Conservation (phyloP, 2,888 invertebrate genomes). For the Autographa gamma region DNA sequence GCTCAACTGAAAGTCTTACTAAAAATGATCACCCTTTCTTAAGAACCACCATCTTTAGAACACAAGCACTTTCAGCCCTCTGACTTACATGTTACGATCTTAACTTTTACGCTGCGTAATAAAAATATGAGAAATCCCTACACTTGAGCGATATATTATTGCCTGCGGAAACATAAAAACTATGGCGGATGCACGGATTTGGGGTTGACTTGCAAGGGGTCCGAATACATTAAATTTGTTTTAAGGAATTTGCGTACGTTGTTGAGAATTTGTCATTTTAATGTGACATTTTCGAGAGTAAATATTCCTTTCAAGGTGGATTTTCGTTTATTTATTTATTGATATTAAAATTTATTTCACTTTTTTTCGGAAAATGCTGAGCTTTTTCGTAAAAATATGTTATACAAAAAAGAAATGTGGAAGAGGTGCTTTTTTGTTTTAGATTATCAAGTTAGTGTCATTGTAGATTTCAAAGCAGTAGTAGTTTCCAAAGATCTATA, state of each 20-base stretch:
- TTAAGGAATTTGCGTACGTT: conserved; percentile 45
- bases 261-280: conserved; percentile 49
- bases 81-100: conserved; percentile 70
- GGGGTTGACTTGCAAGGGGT: conserved; percentile 29
- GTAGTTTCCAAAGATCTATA: background rate
- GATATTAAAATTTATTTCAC: background rate
- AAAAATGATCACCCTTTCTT: conserved; percentile 60
- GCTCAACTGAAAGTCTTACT: conserved; percentile 36
- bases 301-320: conserved; percentile 1
- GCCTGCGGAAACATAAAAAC: conserved; percentile 83
- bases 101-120: conserved; percentile 81
- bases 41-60: conserved; percentile 66
- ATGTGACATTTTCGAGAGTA: conserved; percentile 41
- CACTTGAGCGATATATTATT: conserved; percentile 81
- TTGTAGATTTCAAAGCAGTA: no score
- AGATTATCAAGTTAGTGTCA: no score
- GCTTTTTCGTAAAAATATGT: no score
- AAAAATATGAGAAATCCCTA: conserved; percentile 82
- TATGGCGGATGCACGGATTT: conserved; percentile 48
- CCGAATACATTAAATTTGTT: conserved; percentile 46
- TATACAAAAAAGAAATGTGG: no score
- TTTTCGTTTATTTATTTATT: background rate
- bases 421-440: no score
- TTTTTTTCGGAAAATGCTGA: no score
- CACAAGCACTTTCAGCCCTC: conserved; percentile 55